These are phyloP conservation scores for Pogonognathellus flavescens DNA, from an alignment of 1,140 invertebrate genomes.

Conservation along the genomic window DNA sequence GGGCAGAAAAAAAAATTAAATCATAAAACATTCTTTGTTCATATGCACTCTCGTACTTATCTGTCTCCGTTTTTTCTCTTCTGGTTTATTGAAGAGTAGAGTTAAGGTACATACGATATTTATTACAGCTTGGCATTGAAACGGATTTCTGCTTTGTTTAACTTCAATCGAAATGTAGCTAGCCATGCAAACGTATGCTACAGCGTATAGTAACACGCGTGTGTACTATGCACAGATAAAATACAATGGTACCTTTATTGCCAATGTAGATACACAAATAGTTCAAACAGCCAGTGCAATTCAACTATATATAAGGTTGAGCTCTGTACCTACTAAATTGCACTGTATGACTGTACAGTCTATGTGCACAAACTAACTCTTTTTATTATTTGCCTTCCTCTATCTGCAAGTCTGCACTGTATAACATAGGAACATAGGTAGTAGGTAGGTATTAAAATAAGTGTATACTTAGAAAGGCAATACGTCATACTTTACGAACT, in stretches of 20 bases:
- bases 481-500: no score
- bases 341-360: no score
- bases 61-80: not conserved
- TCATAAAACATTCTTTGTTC: not conserved
- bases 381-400: no score
- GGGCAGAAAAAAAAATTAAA: no score
- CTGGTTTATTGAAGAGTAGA: not conserved
- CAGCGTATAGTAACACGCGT: not conserved
- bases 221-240: not conserved
- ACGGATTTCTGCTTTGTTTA: slow-evolving; percentile 27
- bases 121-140: slow-evolving; percentile 26
- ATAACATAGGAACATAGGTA: not conserved
- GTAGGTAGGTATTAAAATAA: no score
- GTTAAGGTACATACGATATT: not conserved
- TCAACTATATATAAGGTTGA: not conserved
- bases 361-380: no score
- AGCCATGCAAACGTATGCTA: not conserved
- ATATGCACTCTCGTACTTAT: not conserved
- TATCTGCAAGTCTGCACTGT: no score
- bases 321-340: not conserved
- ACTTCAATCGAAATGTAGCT: slow-evolving; percentile 1
- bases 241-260: not conserved
- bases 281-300: not conserved
- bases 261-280: not conserved
- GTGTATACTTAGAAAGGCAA: no score